Evolutionary conservation across 2,113 vertebrate genomes (phyloP), one percentile per base, ranked within the genome.

Genomic region (Neopipo cinnamomea): DNA sequence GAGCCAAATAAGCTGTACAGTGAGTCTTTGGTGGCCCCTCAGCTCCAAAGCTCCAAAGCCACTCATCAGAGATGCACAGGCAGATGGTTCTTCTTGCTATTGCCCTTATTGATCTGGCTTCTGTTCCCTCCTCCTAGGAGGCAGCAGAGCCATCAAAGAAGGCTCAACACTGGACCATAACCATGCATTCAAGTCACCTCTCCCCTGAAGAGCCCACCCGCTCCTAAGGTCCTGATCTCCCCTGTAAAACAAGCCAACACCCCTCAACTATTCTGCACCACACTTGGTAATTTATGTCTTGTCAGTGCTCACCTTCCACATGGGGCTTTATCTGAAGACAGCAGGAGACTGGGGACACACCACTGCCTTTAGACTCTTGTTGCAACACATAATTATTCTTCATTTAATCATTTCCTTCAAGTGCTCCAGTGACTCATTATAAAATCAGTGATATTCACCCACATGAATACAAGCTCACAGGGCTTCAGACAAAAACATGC

Each of bases 331-430:
- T 55, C 53, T 76, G 52, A 91, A 78, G 55, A 28, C 12, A 37
- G 30, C 23, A 80, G 59, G 55, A 87, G 37, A 37, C 12, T 33
- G 20, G 33, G 46, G 50, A 77, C 33, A 70, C 12, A 9, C 11
- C 35, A 27, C 46, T 89, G 82, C 58, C 70, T 92, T 49, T 49
- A 88, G 58, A 27, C 56, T 77, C 44, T 28, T 55, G 19, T 59
- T 92, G 68, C 65, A 93, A 85, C 52, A 72, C 13, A 16, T 39
- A 74, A 61, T 89, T 77, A 81, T 33, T 59, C 50, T 50, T 86
- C 39, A 92, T 89, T 91, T 82, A 75, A 85, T 68, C 23, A 68
- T 72, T 95, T 95, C 65, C 76, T 89, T 63, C 79, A 63, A 21
- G 35, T 74, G 62, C 52, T 91, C 31, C 39, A 81, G 46, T 91